Conservation (phyloP, 2,797 vertebrate genomes). For the Tangara arthus region DNA sequence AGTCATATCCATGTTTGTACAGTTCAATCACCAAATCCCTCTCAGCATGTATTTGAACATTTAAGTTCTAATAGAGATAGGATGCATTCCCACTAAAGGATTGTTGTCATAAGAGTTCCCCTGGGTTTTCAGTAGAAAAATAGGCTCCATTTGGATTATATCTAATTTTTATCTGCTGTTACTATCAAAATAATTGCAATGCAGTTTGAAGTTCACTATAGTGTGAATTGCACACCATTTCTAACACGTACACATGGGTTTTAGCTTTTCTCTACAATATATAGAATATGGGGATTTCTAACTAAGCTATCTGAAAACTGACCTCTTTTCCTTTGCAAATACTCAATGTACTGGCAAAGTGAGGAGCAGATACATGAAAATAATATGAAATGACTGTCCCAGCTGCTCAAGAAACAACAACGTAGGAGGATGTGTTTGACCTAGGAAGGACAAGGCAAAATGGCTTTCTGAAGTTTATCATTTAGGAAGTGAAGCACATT, state of each 20-base stretch:
- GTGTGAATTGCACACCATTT: background rate
- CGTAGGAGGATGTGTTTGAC: background rate
- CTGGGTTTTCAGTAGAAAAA: background rate
- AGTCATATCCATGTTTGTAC: background rate
- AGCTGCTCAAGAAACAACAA: slow-evolving; percentile 6
- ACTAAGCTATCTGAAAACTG: background rate
- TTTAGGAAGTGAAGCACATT: background rate
- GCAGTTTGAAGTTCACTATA: background rate
- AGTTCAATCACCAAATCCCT: background rate
- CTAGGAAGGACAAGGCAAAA: background rate
- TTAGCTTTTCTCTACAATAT: background rate
- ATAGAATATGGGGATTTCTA: background rate
- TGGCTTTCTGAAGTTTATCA: background rate
- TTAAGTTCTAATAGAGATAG: background rate
- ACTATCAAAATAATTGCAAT: background rate
- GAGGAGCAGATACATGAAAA: background rate
- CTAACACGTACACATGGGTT: background rate
- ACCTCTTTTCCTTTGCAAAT: background rate
- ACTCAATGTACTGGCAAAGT: background rate
- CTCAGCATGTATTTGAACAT: background rate
- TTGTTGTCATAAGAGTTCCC: background rate
- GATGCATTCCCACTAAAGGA: background rate
- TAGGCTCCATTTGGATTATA: background rate
- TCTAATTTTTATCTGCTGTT: background rate
- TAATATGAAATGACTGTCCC: slow-evolving; percentile 28